Evolutionary conservation across 2,888 invertebrate genomes (phyloP).

Genomic region (Orthosia incerta): DNA sequence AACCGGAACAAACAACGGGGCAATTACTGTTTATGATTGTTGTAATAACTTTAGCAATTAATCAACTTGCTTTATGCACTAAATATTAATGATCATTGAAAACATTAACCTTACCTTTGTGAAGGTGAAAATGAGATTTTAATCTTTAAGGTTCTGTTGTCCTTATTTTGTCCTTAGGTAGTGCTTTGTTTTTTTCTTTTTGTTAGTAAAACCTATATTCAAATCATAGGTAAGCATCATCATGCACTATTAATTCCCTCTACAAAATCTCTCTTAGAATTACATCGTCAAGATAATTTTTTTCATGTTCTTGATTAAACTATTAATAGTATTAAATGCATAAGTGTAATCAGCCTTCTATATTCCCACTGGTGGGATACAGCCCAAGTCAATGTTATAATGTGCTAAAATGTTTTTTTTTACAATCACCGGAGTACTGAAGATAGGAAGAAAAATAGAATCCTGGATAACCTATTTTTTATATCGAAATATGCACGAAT

Average conservation of each 20-base stretch:
- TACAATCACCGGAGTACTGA: no score
- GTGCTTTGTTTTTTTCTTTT: neutral
- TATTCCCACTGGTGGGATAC: no score
- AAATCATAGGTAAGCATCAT: neutral
- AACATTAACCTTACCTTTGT: neutral
- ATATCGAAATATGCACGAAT: neutral
- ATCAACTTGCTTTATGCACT: slow-evolving; percentile 11
- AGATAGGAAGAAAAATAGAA: no score
- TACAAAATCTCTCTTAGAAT: no score
- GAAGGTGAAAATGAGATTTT: slow-evolving; percentile 18
- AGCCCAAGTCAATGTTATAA: no score
- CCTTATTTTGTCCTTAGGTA: neutral
- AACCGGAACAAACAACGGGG: slow-evolving; percentile 38
- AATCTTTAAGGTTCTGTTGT: neutral
- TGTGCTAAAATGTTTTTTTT: no score
- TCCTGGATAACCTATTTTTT: no score
- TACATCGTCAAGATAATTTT: no score
- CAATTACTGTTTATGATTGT: slow-evolving; percentile 39
- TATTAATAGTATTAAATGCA: no score
- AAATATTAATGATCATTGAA: slow-evolving; percentile 20
- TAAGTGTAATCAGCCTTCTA: no score
- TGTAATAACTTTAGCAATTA: slow-evolving; percentile 37
- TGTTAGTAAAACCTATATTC: neutral
- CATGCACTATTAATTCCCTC: neutral
- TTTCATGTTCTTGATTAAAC: no score